Evolutionary conservation across 2,888 invertebrate species (phyloP), one percentile per base, ranked within the genome.

Genomic region (Sepioteuthis lessoniana): DNA sequence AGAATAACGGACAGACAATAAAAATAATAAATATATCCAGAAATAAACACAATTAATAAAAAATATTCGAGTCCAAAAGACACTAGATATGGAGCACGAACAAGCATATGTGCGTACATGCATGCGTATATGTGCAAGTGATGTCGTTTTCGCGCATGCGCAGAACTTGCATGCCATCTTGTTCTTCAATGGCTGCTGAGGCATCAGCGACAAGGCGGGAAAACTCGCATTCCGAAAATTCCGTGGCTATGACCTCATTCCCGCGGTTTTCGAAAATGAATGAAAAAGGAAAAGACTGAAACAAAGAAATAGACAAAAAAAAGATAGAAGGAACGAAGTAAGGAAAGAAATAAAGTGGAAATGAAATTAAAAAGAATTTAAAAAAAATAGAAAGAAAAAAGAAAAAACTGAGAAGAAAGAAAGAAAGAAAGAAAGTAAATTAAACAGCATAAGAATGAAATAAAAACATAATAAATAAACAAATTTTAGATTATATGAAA

Each of bases 181-280:
- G 8, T 31, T n/a, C 76, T n/a, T 35, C 13, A n/a, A 35, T 76
- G n/a, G 76, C 19, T n/a, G 76, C 76, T 16, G 76, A n/a, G n/a
- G 76, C n/a, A 76, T n/a, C 76, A n/a, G 76, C 76, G 76, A 76
- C 76, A 76, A 35, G 76, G 55, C 55, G 55, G n/a, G 76, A 76
- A 76, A 16, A 16, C n/a, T 16, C n/a, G 19, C 76, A 76, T 76
- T 76, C 76, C 76, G n/a, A 76, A 76, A 76, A 76, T 76, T 76
- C 76, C 76, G n/a, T n/a, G 76, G 76, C 76, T 76, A 76, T 76
- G 76, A 76, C 76, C 76, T 76, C 76, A 76, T 76, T 76, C 76
- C 76, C n/a, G n/a, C 76, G n/a, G 76, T 76, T 76, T 76, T n/a
- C 76, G 76, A 76, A 76, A 76, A n/a, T 76, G 76, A 76, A 76